A percentile compares a stretch with the other conserved stretches of the same genome.
These are phyloP conservation scores for Drosophila ficusphila DNA, from an alignment of 1,140 invertebrate species.

Conservation along the genomic window DNA sequence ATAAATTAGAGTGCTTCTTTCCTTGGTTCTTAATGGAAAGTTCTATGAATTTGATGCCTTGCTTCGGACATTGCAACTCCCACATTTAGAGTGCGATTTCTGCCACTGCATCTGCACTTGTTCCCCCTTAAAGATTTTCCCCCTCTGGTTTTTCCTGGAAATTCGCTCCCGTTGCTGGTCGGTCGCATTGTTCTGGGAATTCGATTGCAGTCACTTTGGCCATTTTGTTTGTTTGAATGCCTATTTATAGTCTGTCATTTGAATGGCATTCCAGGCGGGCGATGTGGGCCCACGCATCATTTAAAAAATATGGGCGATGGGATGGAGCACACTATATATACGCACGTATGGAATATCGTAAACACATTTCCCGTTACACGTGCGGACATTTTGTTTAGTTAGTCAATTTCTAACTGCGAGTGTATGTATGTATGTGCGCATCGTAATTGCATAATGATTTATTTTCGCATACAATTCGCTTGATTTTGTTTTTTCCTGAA, in stretches of 20 bases:
- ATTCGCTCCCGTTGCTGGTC: constrained; percentile 20
- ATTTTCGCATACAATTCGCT: constrained; percentile 69
- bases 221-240: constrained; percentile 36
- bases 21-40: background rate
- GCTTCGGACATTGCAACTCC: background rate
- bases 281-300: constrained; percentile 19
- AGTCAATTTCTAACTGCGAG: constrained; percentile 21
- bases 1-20: too few relatives aligned
- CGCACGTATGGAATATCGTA: constrained; percentile 44
- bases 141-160: background rate
- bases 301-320: constrained; percentile 12
- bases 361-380: constrained; percentile 70
- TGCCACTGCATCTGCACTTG: background rate
- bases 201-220: constrained; percentile 60
- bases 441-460: constrained; percentile 78
- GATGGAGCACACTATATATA: background rate
- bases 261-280: constrained; percentile 62
- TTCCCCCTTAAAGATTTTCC: background rate
- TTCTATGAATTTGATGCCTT: background rate
- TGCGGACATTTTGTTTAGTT: constrained; percentile 71
- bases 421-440: constrained; percentile 30
- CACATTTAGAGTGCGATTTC: background rate
- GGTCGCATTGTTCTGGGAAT: constrained; percentile 49
- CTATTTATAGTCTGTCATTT: constrained; percentile 77
- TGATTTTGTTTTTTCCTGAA: constrained; percentile 15